phyloP scores from a whole-genome alignment of 2,888 invertebrate genomes.

The Tinea semifulvella region DNA sequence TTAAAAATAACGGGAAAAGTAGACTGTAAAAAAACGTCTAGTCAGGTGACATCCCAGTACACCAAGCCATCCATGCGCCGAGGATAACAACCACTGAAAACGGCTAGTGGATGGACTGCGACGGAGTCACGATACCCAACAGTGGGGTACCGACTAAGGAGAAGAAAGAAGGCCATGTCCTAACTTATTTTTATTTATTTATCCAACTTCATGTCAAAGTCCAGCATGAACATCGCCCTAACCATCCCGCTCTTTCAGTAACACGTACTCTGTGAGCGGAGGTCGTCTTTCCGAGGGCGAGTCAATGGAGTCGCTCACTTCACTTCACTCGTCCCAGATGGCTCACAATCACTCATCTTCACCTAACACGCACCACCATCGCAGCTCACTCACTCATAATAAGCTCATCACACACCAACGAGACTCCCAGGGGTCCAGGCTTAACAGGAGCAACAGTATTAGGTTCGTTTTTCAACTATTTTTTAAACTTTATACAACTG shows the following conservation, averaged over 20 bases:
- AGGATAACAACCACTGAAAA: no score
- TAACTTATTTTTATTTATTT: no score
- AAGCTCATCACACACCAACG: conserved; percentile 66
- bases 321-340: conserved; percentile 80
- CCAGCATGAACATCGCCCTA: neutral
- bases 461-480: conserved; percentile 69
- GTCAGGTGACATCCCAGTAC: no score
- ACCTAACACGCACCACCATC: conserved; percentile 71
- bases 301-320: conserved; percentile 83
- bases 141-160: no score
- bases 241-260: conserved; percentile 55
- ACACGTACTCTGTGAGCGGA: conserved; percentile 77
- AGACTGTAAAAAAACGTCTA: no score
- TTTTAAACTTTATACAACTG: no score
- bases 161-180: no score
- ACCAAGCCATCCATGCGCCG: no score
- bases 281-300: conserved; percentile 88
- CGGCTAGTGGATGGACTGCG: no score
- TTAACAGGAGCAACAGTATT: conserved; percentile 92
- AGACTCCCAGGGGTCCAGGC: conserved; percentile 69
- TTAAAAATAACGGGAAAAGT: no score
- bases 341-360: conserved; percentile 75
- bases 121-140: no score
- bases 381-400: conserved; percentile 73
- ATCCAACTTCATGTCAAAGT: no score